Evolutionary conservation across 2,797 vertebrate genomes (phyloP).

Genomic region (Thaleichthys pacificus): DNA sequence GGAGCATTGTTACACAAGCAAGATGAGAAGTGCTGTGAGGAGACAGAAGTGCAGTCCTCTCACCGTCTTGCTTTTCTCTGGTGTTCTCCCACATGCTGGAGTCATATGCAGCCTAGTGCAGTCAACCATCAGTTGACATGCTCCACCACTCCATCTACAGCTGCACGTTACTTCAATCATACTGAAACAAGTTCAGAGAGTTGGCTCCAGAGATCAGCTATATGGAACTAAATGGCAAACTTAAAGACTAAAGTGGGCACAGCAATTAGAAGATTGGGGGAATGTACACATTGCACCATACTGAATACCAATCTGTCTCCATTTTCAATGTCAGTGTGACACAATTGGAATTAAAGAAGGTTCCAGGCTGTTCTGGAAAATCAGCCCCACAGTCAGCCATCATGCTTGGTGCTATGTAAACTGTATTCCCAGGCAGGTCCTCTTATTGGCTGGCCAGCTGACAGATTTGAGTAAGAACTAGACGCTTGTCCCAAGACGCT

Average conservation of each 20-base stretch:
- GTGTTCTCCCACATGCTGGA: background rate
- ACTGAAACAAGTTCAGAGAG: no score
- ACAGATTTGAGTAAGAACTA: background rate
- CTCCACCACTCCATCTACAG: background rate
- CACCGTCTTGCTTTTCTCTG: background rate
- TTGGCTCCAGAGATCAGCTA: no score
- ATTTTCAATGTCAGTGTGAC: no score
- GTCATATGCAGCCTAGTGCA: background rate
- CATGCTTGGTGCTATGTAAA: background rate
- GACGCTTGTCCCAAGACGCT: background rate
- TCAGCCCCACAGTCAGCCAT: background rate
- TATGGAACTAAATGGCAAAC: no score
- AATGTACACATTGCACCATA: no score
- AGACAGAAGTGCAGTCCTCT: background rate
- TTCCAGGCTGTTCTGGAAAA: background rate
- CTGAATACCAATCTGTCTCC: no score
- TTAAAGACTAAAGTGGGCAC: no score
- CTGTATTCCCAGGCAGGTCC: background rate
- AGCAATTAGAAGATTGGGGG: no score
- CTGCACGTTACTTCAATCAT: background rate
- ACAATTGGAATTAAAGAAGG: background rate
- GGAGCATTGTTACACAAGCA: background rate
- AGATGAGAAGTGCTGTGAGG: background rate
- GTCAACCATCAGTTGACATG: constrained; percentile 3
- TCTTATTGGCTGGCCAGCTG: background rate